phyloP scores from a whole-genome alignment of 1,140 invertebrate species.

The Anthonomus grandis region DNA sequence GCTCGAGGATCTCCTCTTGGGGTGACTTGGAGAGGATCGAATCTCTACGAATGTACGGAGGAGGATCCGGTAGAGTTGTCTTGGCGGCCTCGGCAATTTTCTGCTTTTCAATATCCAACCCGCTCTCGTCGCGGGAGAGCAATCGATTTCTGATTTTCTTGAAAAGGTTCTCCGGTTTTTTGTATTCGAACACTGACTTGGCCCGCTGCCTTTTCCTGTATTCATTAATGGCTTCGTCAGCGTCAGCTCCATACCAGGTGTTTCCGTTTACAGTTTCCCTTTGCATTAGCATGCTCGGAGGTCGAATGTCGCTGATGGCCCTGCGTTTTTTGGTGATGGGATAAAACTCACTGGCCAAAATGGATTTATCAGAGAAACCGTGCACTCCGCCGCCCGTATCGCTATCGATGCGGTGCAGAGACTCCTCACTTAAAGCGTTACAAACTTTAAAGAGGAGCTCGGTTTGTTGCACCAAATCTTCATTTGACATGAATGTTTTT shows the following conservation, averaged over 20 bases:
- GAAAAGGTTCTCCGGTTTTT: slow-evolving; percentile 25
- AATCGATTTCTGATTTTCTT: slow-evolving; percentile 30
- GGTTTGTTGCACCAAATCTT: slow-evolving; percentile 64
- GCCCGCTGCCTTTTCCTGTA: slow-evolving; percentile 38
- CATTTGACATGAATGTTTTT: slow-evolving; percentile 62
- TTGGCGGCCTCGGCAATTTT: slow-evolving; percentile 10
- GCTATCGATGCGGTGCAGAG: slow-evolving; percentile 48
- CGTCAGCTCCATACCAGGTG: slow-evolving; percentile 67
- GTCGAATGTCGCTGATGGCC: slow-evolving; percentile 51
- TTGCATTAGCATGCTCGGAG: slow-evolving; percentile 48
- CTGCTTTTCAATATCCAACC: slow-evolving; percentile 41
- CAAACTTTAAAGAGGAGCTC: slow-evolving; percentile 71
- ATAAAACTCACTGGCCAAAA: slow-evolving; percentile 62
- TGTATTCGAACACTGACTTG: slow-evolving; percentile 15
- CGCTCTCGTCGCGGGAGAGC: slow-evolving; percentile 25
- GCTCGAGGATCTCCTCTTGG: slow-evolving; percentile 64
- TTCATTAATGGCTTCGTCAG: slow-evolving; percentile 50
- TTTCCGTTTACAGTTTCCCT: slow-evolving; percentile 54
- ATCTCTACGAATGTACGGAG: slow-evolving; percentile 6
- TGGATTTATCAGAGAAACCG: slow-evolving; percentile 51
- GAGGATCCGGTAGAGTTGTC: not conserved
- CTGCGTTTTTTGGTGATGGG: slow-evolving; percentile 53
- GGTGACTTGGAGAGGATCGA: slow-evolving; percentile 9
- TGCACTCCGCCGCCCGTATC: slow-evolving; percentile 43
- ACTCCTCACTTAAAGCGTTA: slow-evolving; percentile 63